Evolutionary conservation across 1,140 invertebrate species (phyloP), one percentile per base, ranked within the genome.

Genomic region (Caenorhabditis latens): DNA sequence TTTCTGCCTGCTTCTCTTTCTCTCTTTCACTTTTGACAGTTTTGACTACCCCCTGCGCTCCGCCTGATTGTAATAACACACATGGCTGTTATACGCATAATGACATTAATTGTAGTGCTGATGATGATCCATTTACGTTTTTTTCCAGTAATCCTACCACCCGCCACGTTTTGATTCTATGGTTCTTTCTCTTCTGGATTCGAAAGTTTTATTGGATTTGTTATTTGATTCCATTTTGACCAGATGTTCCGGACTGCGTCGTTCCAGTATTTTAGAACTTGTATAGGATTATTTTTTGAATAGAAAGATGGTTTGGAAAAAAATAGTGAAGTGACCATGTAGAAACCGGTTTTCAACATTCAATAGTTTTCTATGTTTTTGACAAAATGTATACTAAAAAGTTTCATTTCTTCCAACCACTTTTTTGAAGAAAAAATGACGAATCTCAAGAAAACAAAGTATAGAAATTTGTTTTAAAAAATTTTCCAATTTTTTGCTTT

Each of bases 91-190:
- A 75, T 75, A 42, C 67, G 67, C 67, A 75, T 75, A 75, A 75
- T 75, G 67, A n/a, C 42, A 48, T 75, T 75, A 75, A 75, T 75
- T 75, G 40, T 75, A 75, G 19, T 75, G 42, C 67, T 75, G 67
- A 46, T 75, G 67, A 75, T 75, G 42, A 75, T 75, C 67, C 63
- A 67, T 67, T 67, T 42, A 67, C 40, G 24, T 67, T 67, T 67
- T 67, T 67, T 67, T 9, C 16, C n/a, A 8, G 16, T n/a, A 9
- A 53, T 21, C 57, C 13, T 58, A 6, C 57, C 14, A 19, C 57
- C 50, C 16, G 9, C 50, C 50, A 13, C 50, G 9, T 6, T 50
- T 13, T 50, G 6, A 7, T 13, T 50, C 48, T 50, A 9, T 50
- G 9, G 8, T 16, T 50, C 48, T 50, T 13, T 50, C 48, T 50